A percentile compares a stretch with the other conserved stretches of the same genome.
Evolutionary conservation across 23 tunicate species (phyloP).

Genomic region (Ciona savignyi): DNA sequence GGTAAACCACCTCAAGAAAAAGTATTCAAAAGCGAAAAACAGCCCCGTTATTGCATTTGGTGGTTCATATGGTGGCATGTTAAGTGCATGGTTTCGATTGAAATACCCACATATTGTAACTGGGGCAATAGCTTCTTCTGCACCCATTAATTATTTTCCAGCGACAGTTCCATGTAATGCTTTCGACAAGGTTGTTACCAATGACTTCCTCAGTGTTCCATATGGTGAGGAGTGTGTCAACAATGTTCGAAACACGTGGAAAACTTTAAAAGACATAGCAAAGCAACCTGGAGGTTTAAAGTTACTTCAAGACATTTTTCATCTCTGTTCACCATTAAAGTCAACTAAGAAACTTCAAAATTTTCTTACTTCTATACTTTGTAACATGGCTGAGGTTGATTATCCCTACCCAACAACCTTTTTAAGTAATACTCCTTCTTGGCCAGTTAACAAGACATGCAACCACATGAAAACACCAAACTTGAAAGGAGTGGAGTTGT

Average conservation of each 20-base stretch:
- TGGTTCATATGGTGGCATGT: slow-evolving; percentile 90
- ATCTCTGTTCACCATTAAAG: slow-evolving; percentile 11
- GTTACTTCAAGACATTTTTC: no score
- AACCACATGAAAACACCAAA: slow-evolving; percentile 32
- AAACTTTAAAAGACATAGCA: slow-evolving; percentile 35
- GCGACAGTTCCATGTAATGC: slow-evolving; percentile 32
- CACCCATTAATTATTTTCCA: slow-evolving; percentile 67
- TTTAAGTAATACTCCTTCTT: slow-evolving; percentile 64
- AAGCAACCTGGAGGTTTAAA: slow-evolving; percentile 35
- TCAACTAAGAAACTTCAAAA: slow-evolving; percentile 16
- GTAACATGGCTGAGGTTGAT: slow-evolving; percentile 71
- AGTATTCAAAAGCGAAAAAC: slow-evolving; percentile 11
- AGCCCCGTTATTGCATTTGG: slow-evolving; percentile 67
- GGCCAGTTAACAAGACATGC: slow-evolving; percentile 80
- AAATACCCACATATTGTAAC: slow-evolving; percentile 68
- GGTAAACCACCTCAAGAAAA: slow-evolving; percentile 26
- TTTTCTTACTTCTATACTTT: slow-evolving; percentile 45
- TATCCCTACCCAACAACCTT: slow-evolving; percentile 86
- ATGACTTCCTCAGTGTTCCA: slow-evolving; percentile 20
- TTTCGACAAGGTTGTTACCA: slow-evolving; percentile 48
- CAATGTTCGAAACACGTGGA: slow-evolving; percentile 61
- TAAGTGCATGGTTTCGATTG: slow-evolving; percentile 71
- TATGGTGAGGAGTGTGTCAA: slow-evolving; percentile 51
- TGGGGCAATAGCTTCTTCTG: slow-evolving; percentile 83
- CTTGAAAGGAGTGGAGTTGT: slow-evolving; percentile 25